Conservation (phyloP, 2,113 vertebrate genomes). For the Varanus komodoensis region DNA sequence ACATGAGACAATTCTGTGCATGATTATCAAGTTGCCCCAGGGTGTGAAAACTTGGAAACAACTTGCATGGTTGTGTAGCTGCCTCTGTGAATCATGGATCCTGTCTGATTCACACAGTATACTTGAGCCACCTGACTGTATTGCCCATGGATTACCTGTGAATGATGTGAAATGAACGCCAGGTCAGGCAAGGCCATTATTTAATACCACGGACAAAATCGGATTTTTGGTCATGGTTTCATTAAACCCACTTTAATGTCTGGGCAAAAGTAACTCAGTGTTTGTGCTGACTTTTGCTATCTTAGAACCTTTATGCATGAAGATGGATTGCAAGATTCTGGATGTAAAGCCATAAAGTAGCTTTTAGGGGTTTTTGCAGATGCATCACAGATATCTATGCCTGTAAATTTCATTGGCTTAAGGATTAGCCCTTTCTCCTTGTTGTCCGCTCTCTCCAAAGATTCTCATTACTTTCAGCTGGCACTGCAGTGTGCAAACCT, state of each 20-base stretch:
- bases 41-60: background rate
- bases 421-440: background rate
- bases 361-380: background rate
- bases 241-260: background rate
- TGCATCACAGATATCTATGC: background rate
- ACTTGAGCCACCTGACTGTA: background rate
- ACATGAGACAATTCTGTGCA: background rate
- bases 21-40: background rate
- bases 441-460: background rate
- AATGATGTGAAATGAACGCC: background rate
- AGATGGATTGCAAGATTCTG: background rate
- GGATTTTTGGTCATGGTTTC: background rate
- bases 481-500: background rate
- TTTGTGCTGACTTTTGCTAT: background rate
- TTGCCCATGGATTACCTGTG: background rate
- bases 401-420: constrained; percentile 14
- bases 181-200: background rate
- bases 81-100: background rate
- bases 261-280: background rate
- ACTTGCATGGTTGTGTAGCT: background rate
- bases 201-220: background rate
- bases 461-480: constrained; percentile 6
- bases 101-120: background rate
- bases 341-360: constrained; percentile 2
- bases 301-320: background rate